phyloP scores from a whole-genome alignment of 2,113 vertebrate species.

The Neoarius graeffei region DNA sequence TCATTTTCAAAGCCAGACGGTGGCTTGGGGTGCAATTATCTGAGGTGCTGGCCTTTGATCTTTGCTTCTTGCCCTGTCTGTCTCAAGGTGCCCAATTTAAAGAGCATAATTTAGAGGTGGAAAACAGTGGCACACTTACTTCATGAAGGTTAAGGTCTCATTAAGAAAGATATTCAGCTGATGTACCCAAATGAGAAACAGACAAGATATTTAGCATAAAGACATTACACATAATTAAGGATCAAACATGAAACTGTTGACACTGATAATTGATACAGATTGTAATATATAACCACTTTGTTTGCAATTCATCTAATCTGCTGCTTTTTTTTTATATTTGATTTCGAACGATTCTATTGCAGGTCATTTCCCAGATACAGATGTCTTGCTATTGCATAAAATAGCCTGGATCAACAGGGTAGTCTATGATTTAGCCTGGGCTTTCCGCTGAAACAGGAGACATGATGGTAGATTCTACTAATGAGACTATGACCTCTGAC shows the following conservation, averaged over 20 bases:
- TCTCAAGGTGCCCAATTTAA: constrained; percentile 58
- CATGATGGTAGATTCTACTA: background rate
- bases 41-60: constrained; percentile 66
- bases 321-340: background rate
- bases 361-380: background rate
- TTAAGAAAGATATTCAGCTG: constrained; percentile 22
- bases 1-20: constrained; percentile 61
- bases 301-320: constrained; percentile 3
- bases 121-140: constrained; percentile 45
- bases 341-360: background rate
- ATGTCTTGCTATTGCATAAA: constrained; percentile 1
- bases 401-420: background rate
- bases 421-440: background rate
- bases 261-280: background rate
- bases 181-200: constrained; percentile 23
- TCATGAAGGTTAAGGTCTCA: constrained; percentile 40
- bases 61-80: constrained; percentile 44
- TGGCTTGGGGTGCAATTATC: constrained; percentile 66
- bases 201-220: constrained; percentile 30
- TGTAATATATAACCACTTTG: background rate
- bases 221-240: background rate
- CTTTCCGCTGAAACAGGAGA: constrained; percentile 9
- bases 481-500: constrained; percentile 22
- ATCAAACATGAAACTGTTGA: background rate
- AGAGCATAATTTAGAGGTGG: constrained; percentile 54